Evolutionary conservation across 2,888 invertebrate species (phyloP).

Genomic region (Fragum fragum): DNA sequence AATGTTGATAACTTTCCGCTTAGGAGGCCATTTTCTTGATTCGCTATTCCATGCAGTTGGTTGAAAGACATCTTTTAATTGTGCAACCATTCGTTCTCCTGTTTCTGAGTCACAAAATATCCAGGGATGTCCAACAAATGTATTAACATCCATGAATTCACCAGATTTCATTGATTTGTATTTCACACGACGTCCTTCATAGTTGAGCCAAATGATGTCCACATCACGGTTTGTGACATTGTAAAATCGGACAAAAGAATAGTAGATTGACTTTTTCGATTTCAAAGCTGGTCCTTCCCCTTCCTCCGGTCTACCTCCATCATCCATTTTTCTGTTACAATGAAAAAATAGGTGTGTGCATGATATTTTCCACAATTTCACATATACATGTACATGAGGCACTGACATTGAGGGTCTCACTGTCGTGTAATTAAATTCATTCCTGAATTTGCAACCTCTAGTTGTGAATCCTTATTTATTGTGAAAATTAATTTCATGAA

Average conservation of each 20-base stretch:
- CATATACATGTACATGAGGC: too few species aligned
- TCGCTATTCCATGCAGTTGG: constrained; percentile 71
- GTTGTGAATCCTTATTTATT: too few species aligned
- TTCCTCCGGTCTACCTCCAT: not conserved
- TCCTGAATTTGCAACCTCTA: too few species aligned
- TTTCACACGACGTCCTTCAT: constrained; percentile 89
- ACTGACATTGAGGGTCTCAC: too few species aligned
- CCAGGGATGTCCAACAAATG: constrained; percentile 95
- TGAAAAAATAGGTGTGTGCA: too few species aligned
- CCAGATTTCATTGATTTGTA: constrained; percentile 90
- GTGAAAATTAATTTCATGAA: too few species aligned
- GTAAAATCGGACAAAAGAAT: constrained; percentile 89
- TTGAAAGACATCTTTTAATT: constrained; percentile 82
- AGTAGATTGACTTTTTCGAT: constrained; percentile 69
- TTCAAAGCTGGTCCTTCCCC: constrained; percentile 43
- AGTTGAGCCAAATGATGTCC: constrained; percentile 93
- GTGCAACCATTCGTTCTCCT: constrained; percentile 90
- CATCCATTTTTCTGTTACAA: not conserved
- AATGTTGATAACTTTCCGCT: constrained; percentile 75
- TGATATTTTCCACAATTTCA: too few species aligned
- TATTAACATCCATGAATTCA: constrained; percentile 90
- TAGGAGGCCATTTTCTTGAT: constrained; percentile 68
- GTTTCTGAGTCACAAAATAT: constrained; percentile 92
- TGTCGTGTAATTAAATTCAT: too few species aligned
- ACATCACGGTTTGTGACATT: constrained; percentile 89